A percentile compares a stretch with the other conserved stretches of the same genome.
Evolutionary conservation across 2,888 invertebrate species (phyloP).

Genomic region (Gerris lacustris): DNA sequence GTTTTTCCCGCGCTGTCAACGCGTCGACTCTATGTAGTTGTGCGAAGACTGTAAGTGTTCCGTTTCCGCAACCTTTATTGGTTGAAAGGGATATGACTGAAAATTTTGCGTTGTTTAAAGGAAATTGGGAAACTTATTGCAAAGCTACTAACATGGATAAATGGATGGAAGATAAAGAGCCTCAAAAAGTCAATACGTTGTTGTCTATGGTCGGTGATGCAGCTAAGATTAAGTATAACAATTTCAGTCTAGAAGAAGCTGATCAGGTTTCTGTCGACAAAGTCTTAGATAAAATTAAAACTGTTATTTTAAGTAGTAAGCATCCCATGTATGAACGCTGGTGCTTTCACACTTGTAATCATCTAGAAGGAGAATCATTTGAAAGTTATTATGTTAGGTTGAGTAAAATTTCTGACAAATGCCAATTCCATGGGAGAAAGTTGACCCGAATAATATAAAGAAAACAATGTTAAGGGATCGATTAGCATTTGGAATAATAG

Average conservation of each 20-base stretch:
- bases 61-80: not conserved
- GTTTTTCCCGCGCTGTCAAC: too few species aligned
- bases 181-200: not conserved
- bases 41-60: not conserved
- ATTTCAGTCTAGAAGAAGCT: not conserved
- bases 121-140: not conserved
- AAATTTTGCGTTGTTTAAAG: not conserved
- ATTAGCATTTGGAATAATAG: constrained; percentile 1
- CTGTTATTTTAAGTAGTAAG: not conserved
- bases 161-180: not conserved
- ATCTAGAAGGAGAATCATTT: not conserved
- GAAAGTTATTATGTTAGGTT: not conserved
- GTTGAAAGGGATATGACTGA: not conserved
- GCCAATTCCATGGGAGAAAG: not conserved
- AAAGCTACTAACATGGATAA: not conserved
- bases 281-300: not conserved
- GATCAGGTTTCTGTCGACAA: not conserved
- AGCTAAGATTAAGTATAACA: not conserved
- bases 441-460: not conserved
- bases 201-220: constrained; percentile 1
- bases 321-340: constrained; percentile 1
- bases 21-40: too few species aligned
- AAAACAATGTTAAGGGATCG: not conserved
- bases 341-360: not conserved
- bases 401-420: constrained; percentile 1